Percentiles rank a stretch among this genome's conserved stretches.
phyloP scores from a whole-genome alignment of 2,888 invertebrate species.

The Cylloceria caligata region DNA sequence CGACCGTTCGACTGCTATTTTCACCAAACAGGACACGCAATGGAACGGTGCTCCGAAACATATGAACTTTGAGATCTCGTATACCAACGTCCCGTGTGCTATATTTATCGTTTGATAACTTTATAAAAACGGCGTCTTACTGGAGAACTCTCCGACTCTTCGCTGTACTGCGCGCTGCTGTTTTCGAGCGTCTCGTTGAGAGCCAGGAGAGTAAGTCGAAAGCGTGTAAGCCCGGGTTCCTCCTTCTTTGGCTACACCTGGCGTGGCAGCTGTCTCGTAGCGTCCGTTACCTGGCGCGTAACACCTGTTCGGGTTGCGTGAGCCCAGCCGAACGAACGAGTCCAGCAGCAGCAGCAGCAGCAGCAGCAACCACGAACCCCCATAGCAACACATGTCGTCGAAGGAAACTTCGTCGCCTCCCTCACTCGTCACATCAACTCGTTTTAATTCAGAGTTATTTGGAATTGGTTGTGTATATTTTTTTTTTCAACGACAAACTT shows the following conservation, averaged over 20 bases:
- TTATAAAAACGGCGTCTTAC: neutral
- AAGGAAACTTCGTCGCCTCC: conserved; percentile 69
- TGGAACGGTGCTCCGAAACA: neutral
- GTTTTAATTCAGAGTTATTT: conserved; percentile 22
- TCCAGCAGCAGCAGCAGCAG: conserved; percentile 41
- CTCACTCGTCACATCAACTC: conserved; percentile 66
- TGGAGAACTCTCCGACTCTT: neutral
- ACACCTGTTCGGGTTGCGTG: conserved; percentile 83
- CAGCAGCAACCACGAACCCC: conserved; percentile 72
- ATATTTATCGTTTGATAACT: neutral
- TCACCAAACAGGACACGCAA: neutral
- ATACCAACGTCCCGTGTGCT: neutral
- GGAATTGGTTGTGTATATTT: neutral
- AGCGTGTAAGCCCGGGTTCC: conserved; percentile 58
- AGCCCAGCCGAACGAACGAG: conserved; percentile 51
- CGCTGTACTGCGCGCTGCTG: neutral
- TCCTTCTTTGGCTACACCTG: conserved; percentile 78
- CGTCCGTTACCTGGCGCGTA: conserved; percentile 81
- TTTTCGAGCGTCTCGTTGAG: neutral
- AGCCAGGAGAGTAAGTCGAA: conserved; percentile 34
- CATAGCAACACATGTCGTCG: conserved; percentile 80
- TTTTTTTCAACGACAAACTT: neutral
- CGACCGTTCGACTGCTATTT: neutral
- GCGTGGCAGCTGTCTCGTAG: conserved; percentile 81
- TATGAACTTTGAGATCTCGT: neutral